Evolutionary conservation across 2,113 vertebrate species (phyloP), one percentile per base, ranked within the genome.

Genomic region (Trogon melanurus): DNA sequence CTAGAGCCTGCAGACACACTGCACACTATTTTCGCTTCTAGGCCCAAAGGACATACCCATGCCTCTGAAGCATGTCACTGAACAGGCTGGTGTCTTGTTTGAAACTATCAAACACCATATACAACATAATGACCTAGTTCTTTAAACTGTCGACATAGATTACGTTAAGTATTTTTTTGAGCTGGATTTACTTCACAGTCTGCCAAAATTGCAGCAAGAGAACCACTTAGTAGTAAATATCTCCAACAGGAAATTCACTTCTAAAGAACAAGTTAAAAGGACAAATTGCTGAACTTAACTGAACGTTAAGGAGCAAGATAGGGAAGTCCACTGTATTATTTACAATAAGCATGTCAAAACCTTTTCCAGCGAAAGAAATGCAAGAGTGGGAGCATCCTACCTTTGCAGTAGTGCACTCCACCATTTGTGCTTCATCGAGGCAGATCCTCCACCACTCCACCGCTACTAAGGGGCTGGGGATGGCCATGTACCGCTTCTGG

Each of bases 371-470:
- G 64, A 50, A 74, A 80, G 12, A 73, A 80, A 75, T 1, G 8
- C n/a, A 26, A 22, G 64, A 53, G 29, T 2, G 4, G 53, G 36
- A 87, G 89, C 0, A 27, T 26, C 97, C 96, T 89, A 99, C 99
- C 98, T 99, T 99, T 6, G 99, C 99, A 51, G 99, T 98, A 61
- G 99, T 99, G 91, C 99, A 99, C 78, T 99, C 99, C 45, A 99
- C 99, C 99, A 99, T 99, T 95, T 99, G 99, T 32, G 99, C 99
- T 97, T 99, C 99, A 76, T 99, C 99, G 53, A 99, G 98, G 96
- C 99, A 99, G 96, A 99, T 98, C 79, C 99, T 98, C 99, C 99
- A 99, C 99, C 99, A 99, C 94, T 99, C 99, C 95, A 99, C 99
- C 2, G 99, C 99, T 32, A 99, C 99, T 56, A 99, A 96, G 2